phyloP scores from a whole-genome alignment of 1,140 invertebrate species.

The Phymastichus coffea region DNA sequence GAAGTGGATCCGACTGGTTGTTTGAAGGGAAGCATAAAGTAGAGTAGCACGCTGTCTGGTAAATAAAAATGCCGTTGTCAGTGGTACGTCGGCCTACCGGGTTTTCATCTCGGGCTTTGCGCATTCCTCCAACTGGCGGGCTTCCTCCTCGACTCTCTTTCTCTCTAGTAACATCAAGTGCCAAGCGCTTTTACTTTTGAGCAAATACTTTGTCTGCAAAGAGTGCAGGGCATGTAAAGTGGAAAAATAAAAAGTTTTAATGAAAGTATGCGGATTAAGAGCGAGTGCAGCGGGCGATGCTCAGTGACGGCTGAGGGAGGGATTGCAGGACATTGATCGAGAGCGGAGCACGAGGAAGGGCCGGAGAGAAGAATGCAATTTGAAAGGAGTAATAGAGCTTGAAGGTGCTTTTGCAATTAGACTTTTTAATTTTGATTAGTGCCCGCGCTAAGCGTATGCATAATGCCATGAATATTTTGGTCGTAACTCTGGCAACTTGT shows the following conservation, averaged over 20 bases:
- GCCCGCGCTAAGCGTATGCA: conserved; percentile 55
- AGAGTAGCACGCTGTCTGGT: conserved; percentile 27
- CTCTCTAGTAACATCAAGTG: conserved; percentile 24
- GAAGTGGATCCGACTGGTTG: too few species aligned
- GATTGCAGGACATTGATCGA: conserved; percentile 40
- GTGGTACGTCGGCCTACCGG: conserved; percentile 32
- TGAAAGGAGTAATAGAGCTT: conserved; percentile 17
- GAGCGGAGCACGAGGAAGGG: conserved; percentile 28
- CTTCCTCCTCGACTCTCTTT: conserved; percentile 24
- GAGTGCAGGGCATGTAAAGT: neutral
- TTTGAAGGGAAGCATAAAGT: conserved; percentile 2
- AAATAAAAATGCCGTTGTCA: conserved; percentile 45
- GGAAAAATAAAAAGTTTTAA: neutral
- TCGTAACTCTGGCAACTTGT: conserved; percentile 59
- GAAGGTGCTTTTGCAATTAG: conserved; percentile 51
- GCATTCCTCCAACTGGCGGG: too few species aligned
- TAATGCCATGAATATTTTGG: conserved; percentile 60
- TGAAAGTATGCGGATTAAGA: neutral
- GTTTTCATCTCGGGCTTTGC: conserved; percentile 30
- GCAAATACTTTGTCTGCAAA: neutral
- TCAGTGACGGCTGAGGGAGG: conserved; percentile 3
- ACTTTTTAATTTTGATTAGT: conserved; percentile 60
- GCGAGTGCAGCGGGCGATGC: neutral
- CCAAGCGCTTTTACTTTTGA: conserved; percentile 23
- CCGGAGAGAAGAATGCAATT: conserved; percentile 23